phyloP scores from a whole-genome alignment of 2,797 vertebrate genomes.

The Cebuella pygmaea region DNA sequence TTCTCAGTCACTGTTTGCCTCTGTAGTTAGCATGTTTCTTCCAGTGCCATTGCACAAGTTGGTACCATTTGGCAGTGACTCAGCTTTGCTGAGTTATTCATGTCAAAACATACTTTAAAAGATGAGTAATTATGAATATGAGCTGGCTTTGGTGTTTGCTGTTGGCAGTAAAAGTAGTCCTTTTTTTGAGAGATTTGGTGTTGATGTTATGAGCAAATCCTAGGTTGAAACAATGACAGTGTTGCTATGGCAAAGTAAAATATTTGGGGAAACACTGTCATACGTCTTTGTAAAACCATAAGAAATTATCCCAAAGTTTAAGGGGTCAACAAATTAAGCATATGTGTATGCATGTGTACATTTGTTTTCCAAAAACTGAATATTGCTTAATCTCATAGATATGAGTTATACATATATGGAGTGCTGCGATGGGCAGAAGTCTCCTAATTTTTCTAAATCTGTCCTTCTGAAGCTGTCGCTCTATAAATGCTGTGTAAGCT shows the following conservation, averaged over 20 bases:
- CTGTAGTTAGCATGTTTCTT: not conserved
- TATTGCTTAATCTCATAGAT: not conserved
- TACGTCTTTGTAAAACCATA: slow-evolving; percentile 49
- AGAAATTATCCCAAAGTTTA: slow-evolving; percentile 20
- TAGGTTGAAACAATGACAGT: slow-evolving; percentile 16
- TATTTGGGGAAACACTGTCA: slow-evolving; percentile 34
- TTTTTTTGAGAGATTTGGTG: slow-evolving; percentile 40
- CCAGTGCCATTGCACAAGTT: not conserved
- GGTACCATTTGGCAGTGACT: slow-evolving; percentile 10
- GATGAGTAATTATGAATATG: slow-evolving; percentile 62
- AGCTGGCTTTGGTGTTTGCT: slow-evolving; percentile 55
- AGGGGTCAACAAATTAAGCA: not conserved
- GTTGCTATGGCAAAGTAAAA: slow-evolving; percentile 15
- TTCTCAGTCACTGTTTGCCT: not conserved
- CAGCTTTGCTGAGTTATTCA: slow-evolving; percentile 31
- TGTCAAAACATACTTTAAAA: slow-evolving; percentile 74
- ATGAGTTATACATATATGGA: slow-evolving; percentile 48
- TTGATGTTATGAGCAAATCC: slow-evolving; percentile 53
- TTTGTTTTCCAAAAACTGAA: not conserved
- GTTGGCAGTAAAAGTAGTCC: slow-evolving; percentile 46
- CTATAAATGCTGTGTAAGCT: slow-evolving; percentile 53
- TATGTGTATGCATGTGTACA: not conserved
- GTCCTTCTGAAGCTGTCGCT: slow-evolving; percentile 49
- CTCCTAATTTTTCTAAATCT: slow-evolving; percentile 53
- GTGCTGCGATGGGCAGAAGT: slow-evolving; percentile 63